Evolutionary conservation across 2,797 vertebrate genomes (phyloP), one percentile per base, ranked within the genome.

Genomic region (Tenualosa thibaudeaui): DNA sequence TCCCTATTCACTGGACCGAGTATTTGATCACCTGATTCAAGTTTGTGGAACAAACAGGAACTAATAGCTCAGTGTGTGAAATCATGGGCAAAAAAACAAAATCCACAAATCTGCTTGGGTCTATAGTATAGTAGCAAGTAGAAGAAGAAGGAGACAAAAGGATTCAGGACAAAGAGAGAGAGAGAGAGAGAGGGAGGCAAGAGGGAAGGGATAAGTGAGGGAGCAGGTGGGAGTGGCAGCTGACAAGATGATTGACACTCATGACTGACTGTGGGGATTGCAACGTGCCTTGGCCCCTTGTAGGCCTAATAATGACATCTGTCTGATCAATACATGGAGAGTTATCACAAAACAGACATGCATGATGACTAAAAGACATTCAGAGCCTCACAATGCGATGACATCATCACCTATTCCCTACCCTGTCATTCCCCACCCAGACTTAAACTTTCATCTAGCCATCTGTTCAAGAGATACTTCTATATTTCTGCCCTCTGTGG

Each of bases 231-330:
- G 65, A 78, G 71, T 58, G 84, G 31, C 15, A 22, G 85, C 85
- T 85, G 86, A 88, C 81, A 46, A 84, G 81, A 86, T 84, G 86
- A 91, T 75, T 86, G 89, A 87, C 87, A 88, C 78, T 82, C 85
- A 51, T 91, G 91, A 92, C 89, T 91, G 89, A 91, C 88, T 86
- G 82, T 78, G 81, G 62, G 78, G 58, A 90, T 89, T 91, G 85
- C 85, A 84, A 88, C 68, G 83, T 46, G 89, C 84, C 75, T 7
- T 84, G 90, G 89, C 84, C 88, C 85, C 89, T 89, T 88, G 88
- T 90, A 91, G 86, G 81, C 84, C 88, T 93, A 92, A 92, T 90
- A 91, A 90, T 88, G 88, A 87, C 85, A 90, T 93, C 91, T 91
- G 90, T 90, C 83, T 31, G 90, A 91, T 92, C 90, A 88, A 92